Percentiles rank a stretch among this genome's conserved stretches.
Conservation (phyloP, 2,797 vertebrate genomes). For the Tapera naevia region DNA sequence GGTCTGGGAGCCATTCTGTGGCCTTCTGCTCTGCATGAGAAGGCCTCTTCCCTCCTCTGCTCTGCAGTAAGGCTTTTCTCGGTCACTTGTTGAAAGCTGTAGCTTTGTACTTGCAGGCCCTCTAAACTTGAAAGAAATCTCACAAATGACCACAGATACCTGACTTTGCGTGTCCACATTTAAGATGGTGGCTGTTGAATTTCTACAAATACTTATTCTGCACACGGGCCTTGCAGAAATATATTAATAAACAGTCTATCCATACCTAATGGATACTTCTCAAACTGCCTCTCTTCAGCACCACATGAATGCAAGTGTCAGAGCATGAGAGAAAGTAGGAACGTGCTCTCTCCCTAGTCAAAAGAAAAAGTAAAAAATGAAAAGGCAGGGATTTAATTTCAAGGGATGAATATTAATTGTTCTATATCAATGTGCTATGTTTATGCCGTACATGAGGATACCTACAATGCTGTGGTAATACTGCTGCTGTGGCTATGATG, state of each 20-base stretch:
- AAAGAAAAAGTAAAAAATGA: not conserved
- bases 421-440: not conserved
- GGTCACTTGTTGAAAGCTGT: not conserved
- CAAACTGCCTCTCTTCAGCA: not conserved
- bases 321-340: not conserved
- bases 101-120: not conserved
- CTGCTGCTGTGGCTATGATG: not conserved
- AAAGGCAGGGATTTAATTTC: not conserved
- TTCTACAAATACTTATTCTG: not conserved
- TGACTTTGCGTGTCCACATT: not conserved
- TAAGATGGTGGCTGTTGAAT: not conserved
- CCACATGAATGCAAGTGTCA: not conserved
- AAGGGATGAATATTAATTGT: not conserved
- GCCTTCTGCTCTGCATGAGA: not conserved
- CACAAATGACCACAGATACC: not conserved
- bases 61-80: not conserved
- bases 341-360: not conserved
- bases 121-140: not conserved
- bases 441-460: not conserved
- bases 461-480: not conserved
- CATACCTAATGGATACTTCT: not conserved
- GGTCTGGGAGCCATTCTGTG: not conserved
- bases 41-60: not conserved
- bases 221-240: not conserved
- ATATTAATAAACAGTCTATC: not conserved